Conservation (phyloP, 2,888 invertebrate genomes). For the Therioaphis trifolii region DNA sequence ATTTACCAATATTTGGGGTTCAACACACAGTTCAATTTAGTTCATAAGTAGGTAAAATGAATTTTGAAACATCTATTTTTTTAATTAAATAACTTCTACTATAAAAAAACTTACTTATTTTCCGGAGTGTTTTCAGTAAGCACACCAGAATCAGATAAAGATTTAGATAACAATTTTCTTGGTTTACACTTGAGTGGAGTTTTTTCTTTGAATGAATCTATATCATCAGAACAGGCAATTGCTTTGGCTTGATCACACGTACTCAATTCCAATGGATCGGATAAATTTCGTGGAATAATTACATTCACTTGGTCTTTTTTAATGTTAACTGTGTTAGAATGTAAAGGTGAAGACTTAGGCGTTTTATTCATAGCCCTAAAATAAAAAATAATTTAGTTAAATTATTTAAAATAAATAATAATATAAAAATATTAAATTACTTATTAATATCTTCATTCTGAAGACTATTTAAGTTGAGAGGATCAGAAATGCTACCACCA, state of each 20-base stretch:
- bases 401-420: neutral
- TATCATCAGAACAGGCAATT: constrained; percentile 65
- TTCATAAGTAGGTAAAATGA: too few relatives aligned
- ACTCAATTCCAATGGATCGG: constrained; percentile 87
- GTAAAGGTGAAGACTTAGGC: constrained; percentile 90
- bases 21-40: neutral
- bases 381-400: neutral
- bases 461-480: constrained; percentile 91
- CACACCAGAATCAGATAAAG: constrained; percentile 28
- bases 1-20: too few relatives aligned
- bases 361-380: constrained; percentile 86
- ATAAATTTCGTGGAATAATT: constrained; percentile 90
- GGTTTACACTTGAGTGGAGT: neutral
- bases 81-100: neutral
- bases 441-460: constrained; percentile 70
- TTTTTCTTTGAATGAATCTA: constrained; percentile 5
- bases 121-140: neutral
- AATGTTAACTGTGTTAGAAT: constrained; percentile 70
- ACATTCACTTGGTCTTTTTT: constrained; percentile 87
- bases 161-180: neutral
- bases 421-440: constrained; percentile 63
- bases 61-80: neutral
- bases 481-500: constrained; percentile 95
- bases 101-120: constrained; percentile 16
- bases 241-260: constrained; percentile 73